These are phyloP conservation scores for Pipra filicauda DNA, from an alignment of 2,113 vertebrate species.

Conservation along the genomic window DNA sequence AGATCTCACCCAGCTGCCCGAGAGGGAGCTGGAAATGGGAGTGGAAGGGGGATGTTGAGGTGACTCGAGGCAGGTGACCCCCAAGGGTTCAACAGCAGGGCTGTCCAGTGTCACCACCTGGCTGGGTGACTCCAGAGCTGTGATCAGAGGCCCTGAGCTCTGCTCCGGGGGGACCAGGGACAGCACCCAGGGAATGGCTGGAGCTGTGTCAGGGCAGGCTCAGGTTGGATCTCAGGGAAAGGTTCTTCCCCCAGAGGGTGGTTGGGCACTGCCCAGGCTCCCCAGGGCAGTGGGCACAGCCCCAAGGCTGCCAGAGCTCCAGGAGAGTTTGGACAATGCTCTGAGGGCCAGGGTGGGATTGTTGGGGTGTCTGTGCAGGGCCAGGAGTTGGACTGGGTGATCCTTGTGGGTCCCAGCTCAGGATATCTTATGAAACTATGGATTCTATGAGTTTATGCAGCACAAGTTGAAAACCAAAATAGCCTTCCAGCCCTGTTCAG, in stretches of 20 bases:
- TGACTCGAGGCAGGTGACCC: background rate
- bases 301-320: background rate
- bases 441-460: background rate
- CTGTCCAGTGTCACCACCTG: background rate
- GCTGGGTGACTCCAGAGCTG: background rate
- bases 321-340: background rate
- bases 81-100: rapidly evolving
- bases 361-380: background rate
- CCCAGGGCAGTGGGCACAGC: background rate
- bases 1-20: background rate
- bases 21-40: background rate
- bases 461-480: background rate
- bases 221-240: background rate
- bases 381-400: rapidly evolving
- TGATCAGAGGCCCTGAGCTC: background rate
- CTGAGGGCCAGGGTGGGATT: background rate
- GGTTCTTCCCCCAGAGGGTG: background rate
- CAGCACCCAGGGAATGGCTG: rapidly evolving
- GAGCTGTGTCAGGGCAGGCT: background rate
- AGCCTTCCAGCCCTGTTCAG: background rate
- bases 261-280: background rate
- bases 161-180: background rate
- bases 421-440: background rate
- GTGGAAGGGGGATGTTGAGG: background rate
- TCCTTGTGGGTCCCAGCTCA: rapidly evolving